Percentiles rank a stretch among this genome's conserved stretches.
phyloP scores from a whole-genome alignment of 2,113 vertebrate genomes.

The Parus major region DNA sequence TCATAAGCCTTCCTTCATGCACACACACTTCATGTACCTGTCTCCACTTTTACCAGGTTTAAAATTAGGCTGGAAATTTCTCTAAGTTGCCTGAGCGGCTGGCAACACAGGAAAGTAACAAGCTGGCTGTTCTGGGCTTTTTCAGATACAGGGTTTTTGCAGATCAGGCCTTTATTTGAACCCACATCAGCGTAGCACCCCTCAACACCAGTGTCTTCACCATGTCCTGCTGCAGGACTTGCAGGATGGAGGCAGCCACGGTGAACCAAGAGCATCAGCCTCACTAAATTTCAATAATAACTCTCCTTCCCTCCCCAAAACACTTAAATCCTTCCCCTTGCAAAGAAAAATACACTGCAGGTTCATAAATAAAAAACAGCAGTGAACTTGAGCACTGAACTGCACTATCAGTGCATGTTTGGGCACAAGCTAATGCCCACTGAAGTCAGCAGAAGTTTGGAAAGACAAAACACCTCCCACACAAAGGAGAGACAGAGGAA shows the following conservation, averaged over 20 bases:
- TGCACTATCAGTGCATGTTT: slow-evolving; percentile 48
- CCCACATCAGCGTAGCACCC: fast-evolving
- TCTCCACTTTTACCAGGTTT: neutral
- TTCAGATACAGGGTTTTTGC: neutral
- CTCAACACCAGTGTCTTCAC: neutral
- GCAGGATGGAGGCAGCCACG: neutral
- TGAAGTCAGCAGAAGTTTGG: slow-evolving; percentile 69
- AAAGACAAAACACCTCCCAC: slow-evolving; percentile 73
- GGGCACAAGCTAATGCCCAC: slow-evolving; percentile 50
- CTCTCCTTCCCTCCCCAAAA: neutral
- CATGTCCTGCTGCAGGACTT: neutral
- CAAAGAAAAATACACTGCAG: slow-evolving; percentile 6
- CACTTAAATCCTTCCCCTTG: neutral
- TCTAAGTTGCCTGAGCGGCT: neutral
- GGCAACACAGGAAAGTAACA: neutral
- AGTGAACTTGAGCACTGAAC: neutral
- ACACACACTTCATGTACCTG: neutral
- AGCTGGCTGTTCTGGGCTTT: neutral
- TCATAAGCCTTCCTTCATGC: neutral
- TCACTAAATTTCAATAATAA: neutral
- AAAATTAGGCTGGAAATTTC: neutral
- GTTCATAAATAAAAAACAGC: slow-evolving; percentile 10
- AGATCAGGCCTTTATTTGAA: neutral
- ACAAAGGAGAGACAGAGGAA: slow-evolving; percentile 65
- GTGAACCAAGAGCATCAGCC: neutral